Evolutionary conservation across 1,140 invertebrate genomes (phyloP).

Genomic region (Forficula auricularia): DNA sequence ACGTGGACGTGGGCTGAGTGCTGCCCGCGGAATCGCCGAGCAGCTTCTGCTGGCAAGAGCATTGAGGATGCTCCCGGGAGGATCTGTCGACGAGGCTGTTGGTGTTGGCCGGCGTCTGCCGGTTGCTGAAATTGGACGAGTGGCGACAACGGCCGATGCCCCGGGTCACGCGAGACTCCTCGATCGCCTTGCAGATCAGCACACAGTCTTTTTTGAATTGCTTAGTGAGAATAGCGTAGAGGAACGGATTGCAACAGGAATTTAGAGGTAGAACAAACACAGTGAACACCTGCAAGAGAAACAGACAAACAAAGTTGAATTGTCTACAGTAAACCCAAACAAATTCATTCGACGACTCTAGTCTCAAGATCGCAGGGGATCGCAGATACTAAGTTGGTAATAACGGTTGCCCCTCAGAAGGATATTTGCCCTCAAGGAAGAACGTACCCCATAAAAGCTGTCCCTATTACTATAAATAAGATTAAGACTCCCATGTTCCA

Average conservation of each 20-base stretch:
- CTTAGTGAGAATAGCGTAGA: conserved; percentile 92
- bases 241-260: conserved; percentile 90
- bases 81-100: conserved; percentile 65
- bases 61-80: conserved; percentile 49
- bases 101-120: conserved; percentile 72
- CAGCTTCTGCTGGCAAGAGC: conserved; percentile 51
- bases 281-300: conserved; percentile 59
- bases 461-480: too few relatives aligned
- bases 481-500: too few relatives aligned
- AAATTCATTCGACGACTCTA: too few relatives aligned
- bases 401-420: too few relatives aligned
- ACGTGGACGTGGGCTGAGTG: conserved; percentile 16
- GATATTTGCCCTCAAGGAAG: too few relatives aligned
- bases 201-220: conserved; percentile 97
- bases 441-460: too few relatives aligned
- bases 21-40: conserved; percentile 26
- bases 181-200: conserved; percentile 83
- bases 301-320: too few relatives aligned
- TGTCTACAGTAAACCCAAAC: too few relatives aligned
- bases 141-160: conserved; percentile 70
- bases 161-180: conserved; percentile 74
- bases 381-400: too few relatives aligned
- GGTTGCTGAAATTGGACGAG: conserved; percentile 74
- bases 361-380: too few relatives aligned
- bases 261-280: conserved; percentile 89